Conservation (phyloP, 2,888 invertebrate genomes). For the Arge pagana region DNA sequence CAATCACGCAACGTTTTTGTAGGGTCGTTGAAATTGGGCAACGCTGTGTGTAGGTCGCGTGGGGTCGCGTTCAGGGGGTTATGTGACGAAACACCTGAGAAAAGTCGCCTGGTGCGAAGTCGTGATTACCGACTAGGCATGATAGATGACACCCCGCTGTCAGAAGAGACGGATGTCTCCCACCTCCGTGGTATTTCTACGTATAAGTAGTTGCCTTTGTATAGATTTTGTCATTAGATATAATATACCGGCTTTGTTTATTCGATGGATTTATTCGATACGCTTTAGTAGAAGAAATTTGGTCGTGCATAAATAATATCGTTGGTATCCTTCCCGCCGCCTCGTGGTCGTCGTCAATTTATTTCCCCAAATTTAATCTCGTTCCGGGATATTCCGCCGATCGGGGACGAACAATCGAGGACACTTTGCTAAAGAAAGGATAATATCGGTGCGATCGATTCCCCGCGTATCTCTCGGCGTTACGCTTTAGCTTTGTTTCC, state of each 20-base stretch:
- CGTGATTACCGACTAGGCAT: slow-evolving; percentile 21
- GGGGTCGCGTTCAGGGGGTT: slow-evolving; percentile 5
- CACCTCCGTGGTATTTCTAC: slow-evolving; percentile 12
- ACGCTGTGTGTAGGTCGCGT: slow-evolving; percentile 5
- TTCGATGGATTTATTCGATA: slow-evolving; percentile 12
- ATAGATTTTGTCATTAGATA: slow-evolving; percentile 25
- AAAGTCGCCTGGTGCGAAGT: slow-evolving; percentile 6
- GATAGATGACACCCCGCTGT: slow-evolving; percentile 22
- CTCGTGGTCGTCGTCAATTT: not conserved
- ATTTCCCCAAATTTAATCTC: not conserved
- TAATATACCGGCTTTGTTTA: slow-evolving; percentile 23
- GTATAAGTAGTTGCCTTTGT: slow-evolving; percentile 21
- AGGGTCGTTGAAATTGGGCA: slow-evolving; percentile 18
- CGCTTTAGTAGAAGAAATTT: slow-evolving; percentile 17
- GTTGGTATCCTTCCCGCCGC: slow-evolving; percentile 7
- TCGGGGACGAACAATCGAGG: not conserved
- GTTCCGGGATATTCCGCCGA: not conserved
- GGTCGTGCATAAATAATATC: slow-evolving; percentile 14
- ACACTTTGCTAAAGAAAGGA: not conserved
- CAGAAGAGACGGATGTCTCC: slow-evolving; percentile 16
- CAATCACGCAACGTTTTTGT: slow-evolving; percentile 25
- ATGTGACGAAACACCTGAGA: slow-evolving; percentile 21
- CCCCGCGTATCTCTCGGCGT: no score
- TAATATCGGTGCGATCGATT: no score
- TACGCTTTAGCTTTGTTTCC: no score